Base-by-base conservation (phyloP, 2,888 invertebrate species). In the Brenthis ino region DNA sequence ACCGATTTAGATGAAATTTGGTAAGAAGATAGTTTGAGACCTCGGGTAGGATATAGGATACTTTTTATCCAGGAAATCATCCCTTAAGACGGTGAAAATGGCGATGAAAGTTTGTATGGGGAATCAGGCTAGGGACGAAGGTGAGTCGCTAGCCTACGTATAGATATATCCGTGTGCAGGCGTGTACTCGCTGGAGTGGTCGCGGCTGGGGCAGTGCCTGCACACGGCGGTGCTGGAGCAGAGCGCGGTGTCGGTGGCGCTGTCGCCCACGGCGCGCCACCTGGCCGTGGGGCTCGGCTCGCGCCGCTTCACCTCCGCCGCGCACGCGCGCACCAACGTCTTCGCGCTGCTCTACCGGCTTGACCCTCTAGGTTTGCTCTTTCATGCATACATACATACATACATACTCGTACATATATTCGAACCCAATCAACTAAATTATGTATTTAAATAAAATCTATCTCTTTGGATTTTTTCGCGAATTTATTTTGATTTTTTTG, bases 181-280 rank as follows among this genome's bases (percentile, higher is more conserved):
- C 64, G 95, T 97, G 37, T 97, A 96, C 86, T 97, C 97, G 74
- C 89, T 97, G 77, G 94, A 95, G 80, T 95, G 96, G 94, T 94
- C 94, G 75, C 95, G 95, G 0, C 88, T 97, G 56, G 97, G 97
- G 0, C 95, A 96, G 81, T 96, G 96, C 83, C 92, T 97, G 66
- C 96, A 95, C 87, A 95, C 96, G n/a, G 96, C 95, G 6, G 94
- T 94, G 81, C 94, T 96, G 74, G 96, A 96, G 79, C 96, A 96
- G 79, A 95, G 96, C 84, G 97, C 96, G 1, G 96, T 97, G 61
- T 97, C 97, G 1, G 96, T 97, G 54, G 96, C 97, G 72, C 91
- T 98, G 74, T 97, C 97, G n/a, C 97, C 97, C 1, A 94, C 96
- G 14, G 95, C 95, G 74, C 94, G 96, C 37, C 96, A 97, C 86